phyloP scores from a whole-genome alignment of 2,113 vertebrate species.

The Ceyx cyanopectus region DNA sequence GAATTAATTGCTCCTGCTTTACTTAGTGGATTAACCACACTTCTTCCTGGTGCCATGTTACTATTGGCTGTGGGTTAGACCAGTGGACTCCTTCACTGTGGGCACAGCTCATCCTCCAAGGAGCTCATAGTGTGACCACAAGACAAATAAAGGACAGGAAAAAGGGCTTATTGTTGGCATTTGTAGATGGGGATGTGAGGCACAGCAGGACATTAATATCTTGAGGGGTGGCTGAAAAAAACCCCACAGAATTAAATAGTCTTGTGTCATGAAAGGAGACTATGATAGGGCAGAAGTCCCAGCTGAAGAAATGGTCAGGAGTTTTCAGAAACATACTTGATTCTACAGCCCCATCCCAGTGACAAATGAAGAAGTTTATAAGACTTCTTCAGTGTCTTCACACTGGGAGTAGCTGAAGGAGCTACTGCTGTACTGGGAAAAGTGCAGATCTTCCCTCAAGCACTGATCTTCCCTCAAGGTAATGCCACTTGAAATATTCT shows the following conservation, averaged over 20 bases:
- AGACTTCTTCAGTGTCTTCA: not conserved
- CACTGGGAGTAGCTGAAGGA: not conserved
- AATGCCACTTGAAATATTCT: not conserved
- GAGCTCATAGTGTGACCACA: not conserved
- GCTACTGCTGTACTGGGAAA: not conserved
- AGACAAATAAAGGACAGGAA: not conserved
- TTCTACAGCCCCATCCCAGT: too few species aligned
- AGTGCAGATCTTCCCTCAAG: not conserved
- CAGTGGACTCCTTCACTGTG: not conserved
- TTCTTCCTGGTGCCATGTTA: not conserved
- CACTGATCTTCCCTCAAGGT: not conserved
- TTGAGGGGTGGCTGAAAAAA: not conserved
- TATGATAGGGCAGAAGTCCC: not conserved
- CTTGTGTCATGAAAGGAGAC: not conserved
- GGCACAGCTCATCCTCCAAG: not conserved
- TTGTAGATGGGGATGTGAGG: not conserved
- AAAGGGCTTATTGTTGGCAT: not conserved
- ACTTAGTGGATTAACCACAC: slow-evolving; percentile 13
- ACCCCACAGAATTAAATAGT: not conserved
- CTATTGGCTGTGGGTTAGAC: not conserved
- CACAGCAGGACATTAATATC: not conserved
- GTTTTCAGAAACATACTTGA: too few species aligned
- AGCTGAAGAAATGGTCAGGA: not conserved
- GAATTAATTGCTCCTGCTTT: not conserved
- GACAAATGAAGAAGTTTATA: too few species aligned